Percentiles rank a stretch among this genome's conserved stretches.
Evolutionary conservation across 2,113 vertebrate genomes (phyloP).

Genomic region (Leiothrix lutea): DNA sequence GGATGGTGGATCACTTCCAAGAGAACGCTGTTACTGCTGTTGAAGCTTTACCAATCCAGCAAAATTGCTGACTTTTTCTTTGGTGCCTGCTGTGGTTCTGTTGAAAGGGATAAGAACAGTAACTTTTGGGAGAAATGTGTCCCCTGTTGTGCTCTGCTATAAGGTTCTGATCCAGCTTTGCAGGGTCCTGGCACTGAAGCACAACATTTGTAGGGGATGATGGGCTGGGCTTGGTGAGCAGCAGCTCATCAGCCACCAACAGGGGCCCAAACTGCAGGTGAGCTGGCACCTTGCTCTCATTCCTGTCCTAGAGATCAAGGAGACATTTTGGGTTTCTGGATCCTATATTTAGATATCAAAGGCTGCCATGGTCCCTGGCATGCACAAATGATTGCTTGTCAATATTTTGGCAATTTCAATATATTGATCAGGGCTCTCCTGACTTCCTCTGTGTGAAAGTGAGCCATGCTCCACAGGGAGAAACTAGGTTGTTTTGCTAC

Average conservation of each 20-base stretch:
- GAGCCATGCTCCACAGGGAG: not conserved
- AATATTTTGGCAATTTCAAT: not conserved
- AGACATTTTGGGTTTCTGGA: not conserved
- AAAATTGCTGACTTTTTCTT: not conserved
- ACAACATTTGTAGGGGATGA: not conserved
- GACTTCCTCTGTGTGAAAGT: not conserved
- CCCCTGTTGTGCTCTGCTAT: rapidly evolving
- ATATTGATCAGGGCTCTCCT: rapidly evolving
- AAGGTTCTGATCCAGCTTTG: not conserved
- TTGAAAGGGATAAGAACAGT: not conserved
- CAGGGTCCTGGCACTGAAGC: not conserved
- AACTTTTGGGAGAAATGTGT: not conserved
- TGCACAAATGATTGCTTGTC: not conserved
- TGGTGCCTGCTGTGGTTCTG: not conserved
- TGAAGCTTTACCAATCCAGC: not conserved
- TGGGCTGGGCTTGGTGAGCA: not conserved
- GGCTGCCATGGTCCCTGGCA: rapidly evolving
- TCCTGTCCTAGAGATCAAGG: not conserved
- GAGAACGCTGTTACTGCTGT: rapidly evolving
- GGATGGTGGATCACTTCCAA: not conserved
- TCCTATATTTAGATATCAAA: not conserved
- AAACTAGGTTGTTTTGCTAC: not conserved
- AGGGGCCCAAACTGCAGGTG: not conserved
- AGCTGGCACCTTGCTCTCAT: not conserved
- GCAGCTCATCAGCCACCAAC: not conserved